Base-by-base conservation (phyloP, 2,888 invertebrate species). In the Deilephila porcellus region DNA sequence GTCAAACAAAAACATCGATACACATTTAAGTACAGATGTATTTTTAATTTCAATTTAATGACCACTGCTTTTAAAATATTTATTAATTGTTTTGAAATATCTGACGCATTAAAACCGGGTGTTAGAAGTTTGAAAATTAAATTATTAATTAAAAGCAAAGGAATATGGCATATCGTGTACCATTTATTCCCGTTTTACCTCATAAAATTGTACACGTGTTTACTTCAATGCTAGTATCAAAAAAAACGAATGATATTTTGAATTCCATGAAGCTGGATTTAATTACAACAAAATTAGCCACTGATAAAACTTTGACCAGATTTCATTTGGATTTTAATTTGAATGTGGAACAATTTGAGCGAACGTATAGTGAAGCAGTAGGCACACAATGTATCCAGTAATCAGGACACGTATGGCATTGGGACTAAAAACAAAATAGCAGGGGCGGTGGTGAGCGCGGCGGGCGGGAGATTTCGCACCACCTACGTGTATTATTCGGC, bases 361-460 rank as follows among this genome's bases (percentile, higher is more conserved):
- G 75, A 75, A 45, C 62, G 14, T 37, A 59, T 71, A 29, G n/a
- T 14, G 45, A 52, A 67, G 17, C 75, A 14, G 45, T 45, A 45
- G 45, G 14, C 11, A 45, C 45, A 75, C 82, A 82, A 83, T 82
- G 82, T 85, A 82, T 80, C 80, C 52, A 76, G 86, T 89, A 92
- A 91, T 88, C 89, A 87, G 88, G 84, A 82, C 91, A 91, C 91
- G 91, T 89, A 83, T 82, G 76, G 76, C 79, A 78, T 78, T 83
- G 84, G 84, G 89, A 87, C 90, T 88, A 85, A 87, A 84, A 88
- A 90, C 89, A 89, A 90, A 90, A 88, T 88, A 83, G 76, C 56
- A 29, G 60, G 34, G 37, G n/a, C 76, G 78, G 83, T 81, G 81
- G 82, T 84, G 84, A 84, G 86, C 80, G 83, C 84, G 79, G 82